Evolutionary conservation across 2,888 invertebrate species (phyloP).

Genomic region (Proisotoma minuta): DNA sequence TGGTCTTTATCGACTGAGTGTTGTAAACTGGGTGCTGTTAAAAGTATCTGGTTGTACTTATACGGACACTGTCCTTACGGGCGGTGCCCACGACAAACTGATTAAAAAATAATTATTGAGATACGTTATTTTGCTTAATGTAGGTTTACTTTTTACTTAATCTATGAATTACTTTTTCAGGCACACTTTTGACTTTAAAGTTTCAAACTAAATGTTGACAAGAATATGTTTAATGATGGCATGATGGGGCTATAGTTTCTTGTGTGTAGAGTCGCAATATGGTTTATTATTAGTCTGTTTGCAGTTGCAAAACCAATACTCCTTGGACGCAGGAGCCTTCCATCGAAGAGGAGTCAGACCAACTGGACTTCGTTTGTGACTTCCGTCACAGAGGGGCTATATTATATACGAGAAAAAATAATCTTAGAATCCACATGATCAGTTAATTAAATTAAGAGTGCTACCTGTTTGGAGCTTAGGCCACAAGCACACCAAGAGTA

Average conservation of each 20-base stretch:
- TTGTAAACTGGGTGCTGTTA: constrained; percentile 4
- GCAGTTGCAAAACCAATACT: constrained; percentile 95
- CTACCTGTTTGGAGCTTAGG: constrained; percentile 26
- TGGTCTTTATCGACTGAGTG: too few relatives aligned
- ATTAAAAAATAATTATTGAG: constrained; percentile 3
- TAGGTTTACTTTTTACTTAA: not conserved
- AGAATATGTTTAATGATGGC: not conserved
- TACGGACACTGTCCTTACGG: constrained; percentile 4
- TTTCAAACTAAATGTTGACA: too few relatives aligned
- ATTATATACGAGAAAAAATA: not conserved
- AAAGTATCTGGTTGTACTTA: constrained; percentile 8
- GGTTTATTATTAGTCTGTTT: constrained; percentile 90
- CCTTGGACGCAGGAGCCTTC: constrained; percentile 75
- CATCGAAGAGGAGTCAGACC: constrained; percentile 12
- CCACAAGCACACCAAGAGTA: constrained; percentile 38
- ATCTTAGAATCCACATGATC: not conserved
- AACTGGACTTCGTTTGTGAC: constrained; percentile 18
- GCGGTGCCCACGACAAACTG: constrained; percentile 8
- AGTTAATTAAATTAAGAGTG: not conserved
- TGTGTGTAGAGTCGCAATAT: constrained; percentile 93
- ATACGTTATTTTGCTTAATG: not conserved
- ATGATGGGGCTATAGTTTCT: constrained; percentile 2
- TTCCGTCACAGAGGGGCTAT: constrained; percentile 35
- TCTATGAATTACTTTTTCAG: too few relatives aligned
- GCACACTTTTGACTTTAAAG: too few relatives aligned